phyloP scores from a whole-genome alignment of 2,888 invertebrate genomes.

The Hetaerina titia region DNA sequence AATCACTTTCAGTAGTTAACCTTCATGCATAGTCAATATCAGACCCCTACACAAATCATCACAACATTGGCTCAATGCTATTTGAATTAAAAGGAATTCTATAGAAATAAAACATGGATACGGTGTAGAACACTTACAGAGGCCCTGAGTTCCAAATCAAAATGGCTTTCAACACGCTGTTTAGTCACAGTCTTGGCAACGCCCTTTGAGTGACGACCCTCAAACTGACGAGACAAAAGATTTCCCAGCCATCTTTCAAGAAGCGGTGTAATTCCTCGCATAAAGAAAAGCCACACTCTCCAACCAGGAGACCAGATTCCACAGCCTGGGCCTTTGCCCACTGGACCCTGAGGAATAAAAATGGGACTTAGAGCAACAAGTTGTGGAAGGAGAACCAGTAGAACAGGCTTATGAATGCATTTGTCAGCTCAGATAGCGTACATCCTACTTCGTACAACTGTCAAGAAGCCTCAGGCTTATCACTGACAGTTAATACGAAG shows the following conservation, averaged over 20 bases:
- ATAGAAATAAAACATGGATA: background rate
- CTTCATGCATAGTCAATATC: conserved; percentile 24
- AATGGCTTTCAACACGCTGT: conserved; percentile 99
- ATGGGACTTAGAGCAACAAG: background rate
- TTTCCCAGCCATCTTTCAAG: conserved; percentile 99
- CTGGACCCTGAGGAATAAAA: conserved; percentile 87
- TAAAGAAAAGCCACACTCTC: conserved; percentile 99
- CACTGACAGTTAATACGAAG: conserved; percentile 71
- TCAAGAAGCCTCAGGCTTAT: conserved; percentile 56
- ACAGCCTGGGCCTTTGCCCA: conserved; percentile 99
- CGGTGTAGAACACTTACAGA: conserved; percentile 88
- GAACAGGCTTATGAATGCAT: no score
- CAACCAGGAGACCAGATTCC: conserved; percentile 99
- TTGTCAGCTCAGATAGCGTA: conserved; percentile 67
- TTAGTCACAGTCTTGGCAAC: conserved; percentile 99
- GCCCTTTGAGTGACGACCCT: conserved; percentile 99
- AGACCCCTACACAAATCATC: conserved; percentile 62
- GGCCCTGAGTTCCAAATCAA: conserved; percentile 98
- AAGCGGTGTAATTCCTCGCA: conserved; percentile 98
- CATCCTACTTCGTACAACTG: conserved; percentile 53
- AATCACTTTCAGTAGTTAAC: conserved; percentile 68
- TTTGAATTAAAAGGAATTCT: background rate
- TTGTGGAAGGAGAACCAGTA: background rate
- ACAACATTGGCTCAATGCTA: background rate
- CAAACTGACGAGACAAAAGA: conserved; percentile 98